A percentile compares a stretch with the other conserved stretches of the same genome.
These are phyloP conservation scores for Encarsia formosa DNA, from an alignment of 2,888 invertebrate genomes.

Conservation along the genomic window DNA sequence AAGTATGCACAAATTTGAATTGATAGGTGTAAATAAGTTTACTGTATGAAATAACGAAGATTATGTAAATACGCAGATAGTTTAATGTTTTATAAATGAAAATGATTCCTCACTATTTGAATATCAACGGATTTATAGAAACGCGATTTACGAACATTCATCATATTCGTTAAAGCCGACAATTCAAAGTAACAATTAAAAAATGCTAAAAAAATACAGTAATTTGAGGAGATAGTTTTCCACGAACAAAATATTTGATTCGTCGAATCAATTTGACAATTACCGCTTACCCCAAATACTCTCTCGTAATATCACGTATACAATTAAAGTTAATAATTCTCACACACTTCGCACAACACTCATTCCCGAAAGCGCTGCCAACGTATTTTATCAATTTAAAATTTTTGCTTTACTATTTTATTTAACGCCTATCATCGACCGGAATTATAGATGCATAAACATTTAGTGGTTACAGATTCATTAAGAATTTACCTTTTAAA, in stretches of 20 bases:
- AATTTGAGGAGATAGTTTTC: conserved; percentile 3
- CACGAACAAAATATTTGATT: conserved; percentile 9
- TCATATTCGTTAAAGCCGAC: conserved; percentile 10
- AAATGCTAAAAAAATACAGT: conserved; percentile 19
- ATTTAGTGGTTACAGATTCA: too few relatives aligned
- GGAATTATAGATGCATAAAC: too few relatives aligned
- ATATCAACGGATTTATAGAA: too few relatives aligned
- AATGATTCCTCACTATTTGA: conserved; percentile 14
- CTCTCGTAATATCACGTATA: not conserved
- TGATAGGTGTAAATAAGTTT: conserved; percentile 1
- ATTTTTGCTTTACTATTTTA: too few relatives aligned
- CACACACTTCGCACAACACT: too few relatives aligned
- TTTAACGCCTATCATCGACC: too few relatives aligned
- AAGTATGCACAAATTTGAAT: conserved; percentile 15
- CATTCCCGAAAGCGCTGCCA: too few relatives aligned
- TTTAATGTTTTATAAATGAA: conserved; percentile 22
- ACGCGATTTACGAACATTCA: not conserved
- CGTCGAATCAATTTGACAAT: conserved; percentile 5
- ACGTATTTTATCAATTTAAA: too few relatives aligned
- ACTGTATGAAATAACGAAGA: too few relatives aligned
- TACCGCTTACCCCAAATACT: not conserved
- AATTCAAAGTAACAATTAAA: conserved; percentile 20
- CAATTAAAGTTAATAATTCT: not conserved
- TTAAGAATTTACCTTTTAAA: too few relatives aligned
- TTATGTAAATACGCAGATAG: not conserved